Conservation (phyloP, 2,797 vertebrate species). For the Podarcis lilfordi region DNA sequence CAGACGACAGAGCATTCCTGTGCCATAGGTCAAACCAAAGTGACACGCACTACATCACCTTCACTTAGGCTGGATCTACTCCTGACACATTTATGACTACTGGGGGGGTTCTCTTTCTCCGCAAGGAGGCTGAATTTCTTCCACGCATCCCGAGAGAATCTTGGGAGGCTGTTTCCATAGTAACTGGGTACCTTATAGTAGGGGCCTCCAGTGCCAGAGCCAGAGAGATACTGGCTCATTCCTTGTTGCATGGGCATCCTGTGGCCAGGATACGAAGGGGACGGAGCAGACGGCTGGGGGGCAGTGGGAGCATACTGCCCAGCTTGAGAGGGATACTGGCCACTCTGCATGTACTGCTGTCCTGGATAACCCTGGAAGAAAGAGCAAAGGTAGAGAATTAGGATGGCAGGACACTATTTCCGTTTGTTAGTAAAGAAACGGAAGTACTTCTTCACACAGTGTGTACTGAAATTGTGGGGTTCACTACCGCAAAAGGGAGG, state of each 20-base stretch:
- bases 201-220: constrained; percentile 80
- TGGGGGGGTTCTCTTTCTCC: constrained; percentile 31
- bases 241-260: constrained; percentile 85
- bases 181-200: constrained; percentile 83
- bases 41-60: neutral
- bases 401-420: neutral
- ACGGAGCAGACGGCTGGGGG: constrained; percentile 85
- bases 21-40: neutral
- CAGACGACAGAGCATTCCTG: neutral
- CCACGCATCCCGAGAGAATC: neutral
- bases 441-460: too few relatives aligned
- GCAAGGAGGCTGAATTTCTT: constrained; percentile 56
- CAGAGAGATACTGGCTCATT: constrained; percentile 83
- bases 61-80: neutral
- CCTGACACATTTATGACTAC: neutral
- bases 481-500: too few relatives aligned
- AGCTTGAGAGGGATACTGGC: constrained; percentile 72
- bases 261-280: constrained; percentile 88
- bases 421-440: too few relatives aligned
- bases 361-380: constrained; percentile 80
- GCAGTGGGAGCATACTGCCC: constrained; percentile 85
- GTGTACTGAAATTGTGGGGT: too few relatives aligned
- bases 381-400: neutral
- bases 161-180: neutral
- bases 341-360: constrained; percentile 82